Base-by-base conservation (phyloP, 2,113 vertebrate species). In the Oryzias woworae region DNA sequence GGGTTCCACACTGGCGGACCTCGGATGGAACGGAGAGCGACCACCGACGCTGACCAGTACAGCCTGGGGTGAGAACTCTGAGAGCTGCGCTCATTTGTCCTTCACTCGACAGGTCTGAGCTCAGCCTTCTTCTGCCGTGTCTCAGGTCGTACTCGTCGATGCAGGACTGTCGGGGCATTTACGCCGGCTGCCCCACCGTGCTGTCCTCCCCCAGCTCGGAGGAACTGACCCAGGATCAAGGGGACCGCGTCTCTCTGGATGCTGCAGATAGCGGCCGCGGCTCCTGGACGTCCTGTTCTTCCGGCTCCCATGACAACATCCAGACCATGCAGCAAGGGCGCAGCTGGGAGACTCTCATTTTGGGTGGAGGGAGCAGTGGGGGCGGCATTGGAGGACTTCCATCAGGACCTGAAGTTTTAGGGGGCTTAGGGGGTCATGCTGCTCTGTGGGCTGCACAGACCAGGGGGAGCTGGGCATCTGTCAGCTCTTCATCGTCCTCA, bases 231-330 rank as follows among this genome's bases (percentile, higher is more conserved):
- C 96, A 98, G 81, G 97, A 98, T 85, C 96, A 98, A 81, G 96
- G 96, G 14, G 96, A 99, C 58, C 93, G 97, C 0, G 94, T 96
- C 2, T 99, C 97, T 0, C 93, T 99, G 0, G 97, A 98, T 16
- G 97, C 97, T 0, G 96, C 97, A 0, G 97, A 99, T 92, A 98
- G 97, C 1, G 97, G 97, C 52, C 95, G 97, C 0, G 97, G 97
- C 48, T 98, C 96, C 91, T 99, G 97, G 97, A 99, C 97, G 0
- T 98, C 97, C 5, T 99, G 97, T 72, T 99, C 97, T 0, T 98
- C 97, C 0, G 97, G 96, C 4, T 99, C 97, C 57, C 97, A 99
- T 0, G 97, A 99, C 69, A 99, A 97, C 82, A 98, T 99, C 78
- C 96, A 98, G 90, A 98, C 95, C 51, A 98, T 98, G 75, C 96